Percentiles rank a stretch among this genome's conserved stretches.
phyloP scores from a whole-genome alignment of 2,888 invertebrate species.

The Athalia circularis region DNA sequence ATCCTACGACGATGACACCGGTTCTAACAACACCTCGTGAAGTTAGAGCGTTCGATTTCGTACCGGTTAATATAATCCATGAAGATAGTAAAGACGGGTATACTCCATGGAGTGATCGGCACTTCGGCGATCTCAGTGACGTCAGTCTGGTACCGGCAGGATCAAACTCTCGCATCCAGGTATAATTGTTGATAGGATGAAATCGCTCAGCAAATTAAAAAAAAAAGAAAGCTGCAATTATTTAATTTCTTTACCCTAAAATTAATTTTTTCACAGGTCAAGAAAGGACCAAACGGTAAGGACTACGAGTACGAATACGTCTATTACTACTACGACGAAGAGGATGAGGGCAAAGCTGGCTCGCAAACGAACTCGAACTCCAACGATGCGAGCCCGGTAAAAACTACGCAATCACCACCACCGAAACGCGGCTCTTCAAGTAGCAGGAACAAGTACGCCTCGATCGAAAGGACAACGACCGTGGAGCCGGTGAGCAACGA shows the following conservation, averaged over 20 bases:
- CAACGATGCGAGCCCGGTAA: conserved; percentile 78
- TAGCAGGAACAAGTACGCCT: conserved; percentile 77
- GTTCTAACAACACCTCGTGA: conserved; percentile 69
- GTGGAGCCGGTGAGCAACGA: conserved; percentile 81
- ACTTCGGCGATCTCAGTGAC: conserved; percentile 69
- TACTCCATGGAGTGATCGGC: conserved; percentile 62
- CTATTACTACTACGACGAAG: conserved; percentile 92
- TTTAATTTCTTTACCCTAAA: background rate
- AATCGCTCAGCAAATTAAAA: background rate
- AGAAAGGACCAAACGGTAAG: conserved; percentile 92
- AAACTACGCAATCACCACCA: conserved; percentile 67
- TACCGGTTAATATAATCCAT: conserved; percentile 71
- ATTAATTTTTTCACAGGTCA: conserved; percentile 77
- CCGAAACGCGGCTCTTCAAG: conserved; percentile 68
- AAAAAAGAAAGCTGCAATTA: background rate
- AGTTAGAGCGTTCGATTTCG: conserved; percentile 66
- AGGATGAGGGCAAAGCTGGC: conserved; percentile 76
- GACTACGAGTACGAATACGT: conserved; percentile 95
- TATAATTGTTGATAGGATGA: conserved; percentile 49
- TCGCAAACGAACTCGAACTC: conserved; percentile 74
- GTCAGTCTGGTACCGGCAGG: conserved; percentile 71
- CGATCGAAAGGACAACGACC: conserved; percentile 76
- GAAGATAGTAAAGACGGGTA: conserved; percentile 67
- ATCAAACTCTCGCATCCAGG: conserved; percentile 69
- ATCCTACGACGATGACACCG: conserved; percentile 70